Evolutionary conservation across 2,888 invertebrate species (phyloP), one percentile per base, ranked within the genome.

Genomic region (Monopis laevigella): DNA sequence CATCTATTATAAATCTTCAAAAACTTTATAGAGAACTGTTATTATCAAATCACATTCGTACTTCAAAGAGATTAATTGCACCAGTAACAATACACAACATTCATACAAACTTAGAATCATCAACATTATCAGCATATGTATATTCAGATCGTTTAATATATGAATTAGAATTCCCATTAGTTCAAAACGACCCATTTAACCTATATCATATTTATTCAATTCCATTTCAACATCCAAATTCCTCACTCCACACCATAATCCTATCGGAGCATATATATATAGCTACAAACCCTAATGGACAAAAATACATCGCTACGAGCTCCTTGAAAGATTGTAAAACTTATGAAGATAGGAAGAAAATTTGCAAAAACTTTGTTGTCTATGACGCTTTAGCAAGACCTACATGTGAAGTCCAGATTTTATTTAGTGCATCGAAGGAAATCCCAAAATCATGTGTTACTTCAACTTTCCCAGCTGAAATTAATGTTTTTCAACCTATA

Each of bases 191-290:
- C 8, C 41, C 41, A n/a, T 47, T 53, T 8, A 48, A 43, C 1
- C 21, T 55, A 7, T 54, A 54, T 38, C 52, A 54, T 36, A 41
- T 51, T 2, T 54, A 52, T 39, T 54, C 51, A 2, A 50, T 52
- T 14, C 52, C 54, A 7, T 53, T 54, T 4, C 47, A 45, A 48
- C 52, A 53, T 45, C 45, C 49, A 7, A 49, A 54, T 39, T 51
- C 53, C 27, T 46, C 48, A 5, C 42, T 47, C 1, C 46, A 51
- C 27, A 45, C 54, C 4, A 54, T 51, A 4, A 49, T 54, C 46
- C 47, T 56, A 12, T 51, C 52, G 5, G 56, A 57, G 52, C 54
- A 54, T 36, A 48, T 21, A 7, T 21, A 21, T 8, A 7, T 56
- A 19, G 54, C 51, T 39, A 53, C 50, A 8, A 50, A 46, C 28